Evolutionary conservation across 2,113 vertebrate species (phyloP), one percentile per base, ranked within the genome.

Genomic region (Bambusicola thoracicus): DNA sequence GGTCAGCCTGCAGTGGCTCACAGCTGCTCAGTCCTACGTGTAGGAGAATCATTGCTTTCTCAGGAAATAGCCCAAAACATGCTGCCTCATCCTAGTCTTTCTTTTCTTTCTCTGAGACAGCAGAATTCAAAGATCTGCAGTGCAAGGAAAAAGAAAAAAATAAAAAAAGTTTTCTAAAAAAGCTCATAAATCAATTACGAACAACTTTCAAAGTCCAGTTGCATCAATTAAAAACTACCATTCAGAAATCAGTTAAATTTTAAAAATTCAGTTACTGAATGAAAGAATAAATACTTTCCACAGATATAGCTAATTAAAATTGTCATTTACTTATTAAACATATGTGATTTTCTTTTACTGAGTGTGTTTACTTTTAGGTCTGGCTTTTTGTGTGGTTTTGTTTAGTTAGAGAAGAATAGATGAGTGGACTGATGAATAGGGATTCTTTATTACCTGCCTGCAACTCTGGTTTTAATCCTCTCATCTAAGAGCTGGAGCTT

Each of bases 181-280:
- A 14, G 48, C 25, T 61, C 74, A 40, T 83, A 87, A 89, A 92
- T 92, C 92, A 93, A 76, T 94, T 97, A 92, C 95, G 87, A 49
- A 32, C 40, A 79, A 94, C 87, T 94, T 89, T 82, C 69, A 92
- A 91, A 94, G 61, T 78, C 75, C 92, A 85, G 79, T 3, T 7
- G n/a, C 83, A 89, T 95, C 90, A 92, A 91, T 94, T 92, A 72
- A 67, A 77, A 89, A 74, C 78, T 32, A 4, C 89, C 85, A 74
- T 46, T 85, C 66, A 94, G 87, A 93, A 75, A 84, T 74, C 61
- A 48, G 56, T 80, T 81, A 32, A 21, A 74, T 81, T 68, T 43
- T 46, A 59, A 67, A 75, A 74, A 74, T 68, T 59, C 38, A 80
- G 44, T 91, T 81, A 55, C n/a, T 75, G 56, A 13, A 30, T 14